phyloP scores from a whole-genome alignment of 2,888 invertebrate species.

The Nemapogon koenigi region DNA sequence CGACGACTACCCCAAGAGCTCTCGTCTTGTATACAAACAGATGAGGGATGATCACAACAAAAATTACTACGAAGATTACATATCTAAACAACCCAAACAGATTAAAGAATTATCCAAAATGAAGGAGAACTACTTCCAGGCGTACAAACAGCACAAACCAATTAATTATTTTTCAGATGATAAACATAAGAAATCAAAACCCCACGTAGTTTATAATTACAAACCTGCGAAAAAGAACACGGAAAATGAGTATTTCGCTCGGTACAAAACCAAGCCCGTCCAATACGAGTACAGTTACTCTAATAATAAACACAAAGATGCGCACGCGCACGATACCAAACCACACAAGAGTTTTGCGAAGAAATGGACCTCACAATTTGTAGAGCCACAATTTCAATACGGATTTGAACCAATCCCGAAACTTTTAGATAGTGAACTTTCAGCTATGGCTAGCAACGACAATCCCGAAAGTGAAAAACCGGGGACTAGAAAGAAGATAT shows the following conservation, averaged over 20 bases:
- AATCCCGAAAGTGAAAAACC: conserved; percentile 47
- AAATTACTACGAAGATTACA: conserved; percentile 41
- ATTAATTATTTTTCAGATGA: conserved; percentile 26
- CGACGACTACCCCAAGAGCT: conserved; percentile 38
- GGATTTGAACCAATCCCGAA: conserved; percentile 53
- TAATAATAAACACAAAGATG: conserved; percentile 34
- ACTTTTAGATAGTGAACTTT: conserved; percentile 44
- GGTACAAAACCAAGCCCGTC: conserved; percentile 32
- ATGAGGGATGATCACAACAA: conserved; percentile 40
- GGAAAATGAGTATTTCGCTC: conserved; percentile 34
- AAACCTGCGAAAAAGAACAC: conserved; percentile 24
- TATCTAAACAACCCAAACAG: conserved; percentile 41
- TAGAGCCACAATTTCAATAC: conserved; percentile 56
- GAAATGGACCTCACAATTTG: conserved; percentile 36
- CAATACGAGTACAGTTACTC: conserved; percentile 36
- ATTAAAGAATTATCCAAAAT: conserved; percentile 34
- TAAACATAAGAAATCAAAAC: conserved; percentile 22
- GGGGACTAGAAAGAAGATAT: conserved; percentile 45
- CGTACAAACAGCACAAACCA: conserved; percentile 38
- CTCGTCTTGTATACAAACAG: conserved; percentile 41
- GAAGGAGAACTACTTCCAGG: conserved; percentile 43
- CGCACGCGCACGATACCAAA: conserved; percentile 34
- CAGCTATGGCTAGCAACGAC: conserved; percentile 48
- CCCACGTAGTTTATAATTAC: conserved; percentile 13
- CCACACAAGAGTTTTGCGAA: conserved; percentile 31